Conservation (phyloP, 2,797 vertebrate genomes). For the Crocodylus rhombifer region DNA sequence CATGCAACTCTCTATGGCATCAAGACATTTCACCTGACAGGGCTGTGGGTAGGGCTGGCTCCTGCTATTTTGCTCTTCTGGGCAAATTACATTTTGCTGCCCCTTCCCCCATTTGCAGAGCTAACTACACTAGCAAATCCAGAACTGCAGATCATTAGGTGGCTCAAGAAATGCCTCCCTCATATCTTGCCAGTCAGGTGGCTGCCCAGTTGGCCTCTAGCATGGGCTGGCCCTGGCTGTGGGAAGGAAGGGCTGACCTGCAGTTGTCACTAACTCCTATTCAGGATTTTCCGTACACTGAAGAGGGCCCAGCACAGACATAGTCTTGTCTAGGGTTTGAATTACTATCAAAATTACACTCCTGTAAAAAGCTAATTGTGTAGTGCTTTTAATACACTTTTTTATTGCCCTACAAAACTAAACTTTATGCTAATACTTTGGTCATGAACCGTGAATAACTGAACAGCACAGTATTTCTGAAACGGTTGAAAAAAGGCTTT, state of each 20-base stretch:
- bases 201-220: too few species aligned
- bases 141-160: too few species aligned
- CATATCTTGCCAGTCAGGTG: too few species aligned
- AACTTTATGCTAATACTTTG: not conserved
- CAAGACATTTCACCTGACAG: not conserved
- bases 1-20: not conserved
- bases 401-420: not conserved
- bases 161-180: too few species aligned
- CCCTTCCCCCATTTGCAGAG: too few species aligned
- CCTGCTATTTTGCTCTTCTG: too few species aligned
- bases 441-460: not conserved
- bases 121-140: too few species aligned
- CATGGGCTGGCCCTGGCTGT: too few species aligned
- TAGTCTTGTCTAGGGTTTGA: not conserved
- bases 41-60: not conserved
- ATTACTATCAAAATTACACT: not conserved
- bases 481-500: not conserved
- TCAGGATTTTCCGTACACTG: not conserved
- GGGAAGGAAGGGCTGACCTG: not conserved
- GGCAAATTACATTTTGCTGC: too few species aligned
- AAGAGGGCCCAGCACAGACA: not conserved
- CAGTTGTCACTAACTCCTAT: not conserved
- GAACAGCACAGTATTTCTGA: accelerated
- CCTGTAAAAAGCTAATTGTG: not conserved
- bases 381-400: not conserved